Conservation (phyloP, 2,888 invertebrate genomes). For the Melanophora roralis region DNA sequence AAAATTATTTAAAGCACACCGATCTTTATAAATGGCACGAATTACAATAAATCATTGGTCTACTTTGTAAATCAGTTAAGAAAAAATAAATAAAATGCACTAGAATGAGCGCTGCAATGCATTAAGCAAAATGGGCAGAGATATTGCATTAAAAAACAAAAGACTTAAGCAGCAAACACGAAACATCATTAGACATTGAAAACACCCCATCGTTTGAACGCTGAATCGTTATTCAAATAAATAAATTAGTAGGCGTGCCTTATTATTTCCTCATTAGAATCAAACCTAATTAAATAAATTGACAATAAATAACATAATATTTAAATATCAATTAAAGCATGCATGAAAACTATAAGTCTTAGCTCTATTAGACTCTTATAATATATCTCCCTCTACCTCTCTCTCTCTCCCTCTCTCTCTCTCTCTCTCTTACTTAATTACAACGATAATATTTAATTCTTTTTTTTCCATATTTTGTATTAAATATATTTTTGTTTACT, state of each 20-base stretch:
- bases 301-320: constrained; percentile 63
- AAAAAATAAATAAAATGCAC: constrained; percentile 23
- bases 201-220: constrained; percentile 33
- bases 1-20: constrained; percentile 39
- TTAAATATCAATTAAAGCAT: constrained; percentile 55
- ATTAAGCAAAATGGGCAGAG: not conserved
- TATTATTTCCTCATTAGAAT: constrained; percentile 57
- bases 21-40: constrained; percentile 51
- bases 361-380: constrained; percentile 26
- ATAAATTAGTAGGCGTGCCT: constrained; percentile 52
- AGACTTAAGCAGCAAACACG: not conserved
- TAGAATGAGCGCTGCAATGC: constrained; percentile 7
- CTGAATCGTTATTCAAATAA: constrained; percentile 21
- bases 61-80: constrained; percentile 35
- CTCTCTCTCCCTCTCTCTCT: not conserved
- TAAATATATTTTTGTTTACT: constrained; percentile 24
- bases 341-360: constrained; percentile 45
- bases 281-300: constrained; percentile 67
- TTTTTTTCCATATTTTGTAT: constrained; percentile 16
- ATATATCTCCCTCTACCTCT: too few relatives aligned
- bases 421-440: not conserved
- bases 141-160: too few relatives aligned
- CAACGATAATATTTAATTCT: not conserved
- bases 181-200: constrained; percentile 39
- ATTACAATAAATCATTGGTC: constrained; percentile 38